Evolutionary conservation across 2,797 vertebrate species (phyloP).

Genomic region (Peromyscus aztecus): DNA sequence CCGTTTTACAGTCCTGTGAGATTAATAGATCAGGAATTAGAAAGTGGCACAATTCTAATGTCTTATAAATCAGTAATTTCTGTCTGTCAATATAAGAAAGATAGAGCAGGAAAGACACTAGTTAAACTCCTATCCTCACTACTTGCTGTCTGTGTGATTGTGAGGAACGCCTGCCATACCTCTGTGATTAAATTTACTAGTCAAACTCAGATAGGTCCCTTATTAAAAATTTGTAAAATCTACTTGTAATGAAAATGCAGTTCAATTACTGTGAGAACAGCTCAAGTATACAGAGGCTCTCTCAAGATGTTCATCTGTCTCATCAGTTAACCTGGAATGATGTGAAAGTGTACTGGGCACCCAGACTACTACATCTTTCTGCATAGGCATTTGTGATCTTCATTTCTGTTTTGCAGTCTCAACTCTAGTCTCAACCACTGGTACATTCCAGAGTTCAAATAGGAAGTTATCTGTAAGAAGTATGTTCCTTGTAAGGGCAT

Average conservation of each 20-base stretch:
- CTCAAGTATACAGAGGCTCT: not conserved
- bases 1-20: slow-evolving; percentile 44
- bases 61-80: slow-evolving; percentile 62
- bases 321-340: not conserved
- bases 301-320: not conserved
- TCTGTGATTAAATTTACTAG: slow-evolving; percentile 5
- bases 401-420: not conserved
- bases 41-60: slow-evolving; percentile 40
- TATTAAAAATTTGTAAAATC: not conserved
- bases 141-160: not conserved
- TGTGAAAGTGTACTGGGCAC: not conserved
- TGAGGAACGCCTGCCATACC: not conserved
- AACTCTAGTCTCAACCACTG: not conserved
- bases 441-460: not conserved
- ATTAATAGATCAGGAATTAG: slow-evolving; percentile 49
- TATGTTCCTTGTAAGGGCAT: not conserved
- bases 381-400: not conserved
- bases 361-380: not conserved
- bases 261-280: not conserved
- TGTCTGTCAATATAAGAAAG: slow-evolving; percentile 40
- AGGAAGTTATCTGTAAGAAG: not conserved
- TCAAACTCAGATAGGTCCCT: slow-evolving; percentile 4
- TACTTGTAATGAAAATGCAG: not conserved
- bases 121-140: slow-evolving; percentile 39
- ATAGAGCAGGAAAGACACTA: slow-evolving; percentile 19